Base-by-base conservation (phyloP, 2,797 vertebrate genomes). In the Oreortyx pictus region DNA sequence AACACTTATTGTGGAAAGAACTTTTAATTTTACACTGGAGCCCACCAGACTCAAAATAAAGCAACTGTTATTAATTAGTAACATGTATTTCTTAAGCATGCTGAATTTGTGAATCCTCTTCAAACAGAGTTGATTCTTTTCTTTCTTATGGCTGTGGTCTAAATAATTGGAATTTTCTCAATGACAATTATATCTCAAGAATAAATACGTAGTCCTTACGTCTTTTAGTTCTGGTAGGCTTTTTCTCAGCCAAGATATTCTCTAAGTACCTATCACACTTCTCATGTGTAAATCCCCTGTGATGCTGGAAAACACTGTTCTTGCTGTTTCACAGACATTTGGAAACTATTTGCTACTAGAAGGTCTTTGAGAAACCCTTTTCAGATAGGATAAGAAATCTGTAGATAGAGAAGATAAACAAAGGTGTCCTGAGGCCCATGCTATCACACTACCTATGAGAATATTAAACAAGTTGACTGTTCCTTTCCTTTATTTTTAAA, bases 151-250 rank as follows among this genome's bases (percentile, higher is more conserved):
- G 14, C 11, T 72, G 11, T 13, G 18, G 41, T 33, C 39, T 8
- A 27, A 12, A 15, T 4, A 56, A 37, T 0, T 67, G 17, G 1
- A 3, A 65, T 82, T 82, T 75, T 72, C 9, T 72, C 12, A n/a
- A 8, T 27, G n/a, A 62, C 72, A 93, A 86, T 41, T 78, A 31
- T 18, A 89, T 72, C 80, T 7, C 15, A 83, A 71, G 37, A 61
- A 75, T 43, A 79, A 9, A 64, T 12, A 0, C 15, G 2, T 44
- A 67, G 76, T 59, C 7, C 57, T 70, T 27, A 20, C 14, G 5
- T 23, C 14, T 64, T 74, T 31, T 35, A 47, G 3, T 71, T 77
- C 7, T 50, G 4, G 3, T 25, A 5, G 27, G 1, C 14, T 25
- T 47, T 68, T 43, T 57, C 5, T 20, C 29, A 78, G 7, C 10